A percentile compares a stretch with the other conserved stretches of the same genome.
Conservation (phyloP, 2,888 invertebrate species). For the Gymnoscelis rufifasciata region DNA sequence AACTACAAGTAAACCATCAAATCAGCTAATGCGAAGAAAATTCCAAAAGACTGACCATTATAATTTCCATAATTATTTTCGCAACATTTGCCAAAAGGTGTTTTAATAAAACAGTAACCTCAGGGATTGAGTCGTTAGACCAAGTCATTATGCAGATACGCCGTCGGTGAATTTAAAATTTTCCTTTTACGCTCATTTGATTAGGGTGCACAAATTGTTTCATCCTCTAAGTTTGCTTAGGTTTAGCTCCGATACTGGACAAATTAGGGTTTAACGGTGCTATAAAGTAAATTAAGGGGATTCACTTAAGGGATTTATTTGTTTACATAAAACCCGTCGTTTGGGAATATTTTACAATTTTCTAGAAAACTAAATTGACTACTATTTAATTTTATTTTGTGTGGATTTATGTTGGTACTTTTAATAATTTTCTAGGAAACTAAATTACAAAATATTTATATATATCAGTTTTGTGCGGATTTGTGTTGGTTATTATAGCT, state of each 20-base stretch:
- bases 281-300: not conserved
- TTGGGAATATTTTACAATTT: too few species aligned
- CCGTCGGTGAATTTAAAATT: slow-evolving; percentile 51
- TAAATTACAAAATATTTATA: too few species aligned
- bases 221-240: slow-evolving; percentile 52
- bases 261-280: slow-evolving; percentile 9
- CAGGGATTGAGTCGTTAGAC: slow-evolving; percentile 57
- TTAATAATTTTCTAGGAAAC: too few species aligned
- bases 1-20: too few species aligned
- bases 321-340: too few species aligned
- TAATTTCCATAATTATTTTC: slow-evolving; percentile 6
- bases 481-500: too few species aligned
- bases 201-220: slow-evolving; percentile 65
- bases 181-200: slow-evolving; percentile 62
- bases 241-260: slow-evolving; percentile 24
- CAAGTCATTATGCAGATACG: slow-evolving; percentile 61
- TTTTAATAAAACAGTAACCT: slow-evolving; percentile 39
- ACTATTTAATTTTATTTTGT: too few species aligned
- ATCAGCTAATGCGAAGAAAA: not conserved
- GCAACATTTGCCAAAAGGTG: slow-evolving; percentile 21
- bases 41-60: not conserved
- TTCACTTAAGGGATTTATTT: not conserved
- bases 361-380: too few species aligned
- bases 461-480: too few species aligned
- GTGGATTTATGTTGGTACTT: too few species aligned